Base-by-base conservation (phyloP, 1,140 invertebrate species). In the Dryas iulia region DNA sequence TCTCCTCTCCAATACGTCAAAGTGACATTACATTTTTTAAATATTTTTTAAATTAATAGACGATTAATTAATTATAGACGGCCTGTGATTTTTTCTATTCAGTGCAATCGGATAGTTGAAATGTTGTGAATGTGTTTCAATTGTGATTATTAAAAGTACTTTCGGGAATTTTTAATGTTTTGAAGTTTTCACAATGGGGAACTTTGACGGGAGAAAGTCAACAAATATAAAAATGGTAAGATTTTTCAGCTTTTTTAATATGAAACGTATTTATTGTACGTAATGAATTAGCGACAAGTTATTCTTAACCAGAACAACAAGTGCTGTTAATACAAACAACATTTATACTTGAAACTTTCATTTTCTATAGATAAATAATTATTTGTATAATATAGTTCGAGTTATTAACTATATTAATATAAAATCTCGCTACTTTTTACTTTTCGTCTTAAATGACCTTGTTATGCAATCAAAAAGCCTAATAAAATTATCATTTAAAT, bases 1-100 rank as follows among this genome's bases (percentile, higher is more conserved):
- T 82, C 86, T 85, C 84, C 83, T 84, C 14, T 82, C 86, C 81
- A 61, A 82, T 68, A 78, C 82, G 74, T 69, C 77, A 78, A 79
- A 64, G 58, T 68, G 64, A 72, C 65, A 76, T 60, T 82, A 66
- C 66, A 59, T 69, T 54, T 62, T 31, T 62, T 31, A 35, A 28
- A 23, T 76, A 78, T 61, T 62, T 65, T 71, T 71, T 67, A 60
- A 62, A 66, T 71, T 66, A 31, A 67, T 52, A n/a, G 39, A 47
- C 0, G n/a, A n/a, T n/a, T n/a, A n/a, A n/a, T n/a, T n/a, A n/a
- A n/a, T n/a, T n/a, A n/a, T 47, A 61, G 18, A 30, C 54, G 39
- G 61, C 57, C 57, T 64, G 53, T 60, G 69, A 63, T 69, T 79
- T 80, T 76, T 83, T 72, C 52, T 61, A 72, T 75, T 54, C 39